Base-by-base conservation (phyloP, 2,797 vertebrate genomes). In the Petrocephalus sullivani region DNA sequence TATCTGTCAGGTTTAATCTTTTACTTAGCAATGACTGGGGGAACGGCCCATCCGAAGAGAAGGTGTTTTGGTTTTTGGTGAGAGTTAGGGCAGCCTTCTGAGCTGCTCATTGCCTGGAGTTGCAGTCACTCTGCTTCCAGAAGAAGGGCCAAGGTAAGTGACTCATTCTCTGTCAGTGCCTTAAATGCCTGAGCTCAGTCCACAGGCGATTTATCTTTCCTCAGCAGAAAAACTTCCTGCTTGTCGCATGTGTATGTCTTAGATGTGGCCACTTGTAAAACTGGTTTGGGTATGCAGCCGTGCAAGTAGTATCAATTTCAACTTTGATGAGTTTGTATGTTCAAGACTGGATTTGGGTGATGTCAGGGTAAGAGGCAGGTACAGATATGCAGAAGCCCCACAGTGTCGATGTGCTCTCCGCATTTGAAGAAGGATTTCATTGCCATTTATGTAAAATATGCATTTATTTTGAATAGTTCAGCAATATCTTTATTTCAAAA, bases 151-250 rank as follows among this genome's bases (percentile, higher is more conserved):
- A 78, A 67, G 89, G 86, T 89, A 57, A 86, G 46, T 54, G 37
- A 61, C 85, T 87, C 60, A 91, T 86, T 91, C 89, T 88, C 89
- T 89, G 90, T 91, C 81, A 91, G 92, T 93, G 93, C 91, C 91
- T 93, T 92, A 83, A 87, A 82, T 87, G 57, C 88, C 71, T 90
- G 91, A 91, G 91, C 89, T 89, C 61, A 88, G 86, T 87, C 89
- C 90, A 90, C 89, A 89, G 87, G 90, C 88, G 83, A 91, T 90
- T 37, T 16, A 84, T 28, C 90, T 92, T 90, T 92, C 90, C 86
- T 90, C 85, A 88, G 89, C 90, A 91, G 92, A 91, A 90, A 85
- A 89, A 89, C 87, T 86, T 86, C 88, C 88, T 89, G 89, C 83
- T 90, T 82, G 82, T 84, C 91, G 71, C n/a, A 89, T 89, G 87